Evolutionary conservation across 2,888 invertebrate species (phyloP), one percentile per base, ranked within the genome.

Genomic region (Eretmocerus hayati): DNA sequence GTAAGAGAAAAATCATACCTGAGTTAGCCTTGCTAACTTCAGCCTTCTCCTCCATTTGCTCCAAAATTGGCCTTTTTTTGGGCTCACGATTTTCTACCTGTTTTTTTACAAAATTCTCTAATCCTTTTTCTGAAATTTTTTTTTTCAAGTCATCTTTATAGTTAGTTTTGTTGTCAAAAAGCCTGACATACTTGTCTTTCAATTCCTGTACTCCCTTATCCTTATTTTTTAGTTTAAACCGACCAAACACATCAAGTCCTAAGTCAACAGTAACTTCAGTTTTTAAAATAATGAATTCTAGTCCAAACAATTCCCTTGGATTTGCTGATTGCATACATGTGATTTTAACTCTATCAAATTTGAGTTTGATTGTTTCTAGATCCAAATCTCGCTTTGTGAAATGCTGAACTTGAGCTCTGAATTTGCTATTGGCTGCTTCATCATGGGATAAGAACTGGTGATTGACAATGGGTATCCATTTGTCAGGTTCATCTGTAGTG

Each of bases 311-410:
- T 46, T 64, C 66, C 49, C 61, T 61, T 1, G 60, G 59, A 57
- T 71, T 71, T 1, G 69, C 67, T 0, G 69, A 61, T 31, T 71
- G 71, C 70, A 69, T 66, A 16, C 71, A 71, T 1, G 65, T 67
- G 3, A 67, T 60, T 52, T 71, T 70, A 1, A 68, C 58, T 5
- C 68, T 55, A 37, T 65, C 62, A 46, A 71, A 71, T 58, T 67
- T 68, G 0, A 54, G 60, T n/a, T 63, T 65, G 0, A 65, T 3
- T 2, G 48, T 63, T 0, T 65, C 64, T 2, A 66, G 59, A 55
- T 65, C 64, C 1, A 71, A 52, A 20, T 71, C 69, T 21, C 61
- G 64, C 42, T 65, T 71, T 0, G 69, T 65, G 44, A 71, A 71
- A 5, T 71, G 47, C 30, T 69, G 63, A 4, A 69, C 67, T 46